Evolutionary conservation across 2,888 invertebrate genomes (phyloP), one percentile per base, ranked within the genome.

Genomic region (Cybosia mesomella): DNA sequence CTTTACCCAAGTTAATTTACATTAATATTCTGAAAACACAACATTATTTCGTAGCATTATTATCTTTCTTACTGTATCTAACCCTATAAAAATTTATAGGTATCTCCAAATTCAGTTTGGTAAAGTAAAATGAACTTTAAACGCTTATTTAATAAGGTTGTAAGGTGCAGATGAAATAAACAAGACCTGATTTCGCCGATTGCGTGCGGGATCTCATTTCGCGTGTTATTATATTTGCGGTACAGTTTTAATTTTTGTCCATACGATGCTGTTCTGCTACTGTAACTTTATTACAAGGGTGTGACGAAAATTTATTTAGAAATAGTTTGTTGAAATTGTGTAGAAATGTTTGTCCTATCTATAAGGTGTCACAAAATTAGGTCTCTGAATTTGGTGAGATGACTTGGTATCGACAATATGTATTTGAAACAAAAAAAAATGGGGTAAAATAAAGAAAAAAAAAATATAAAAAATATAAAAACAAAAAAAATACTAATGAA

Each of bases 11-110:
- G 58, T 66, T 67, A 77, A 75, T 77, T 71, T 72, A 66, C 80
- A 70, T 74, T 75, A 75, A 82, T 72, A 77, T 62, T 67, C 55
- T 60, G 53, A 79, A 76, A 77, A 72, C 70, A 72, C 53, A n/a
- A n/a, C n/a, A n/a, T n/a, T n/a, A n/a, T n/a, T n/a, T n/a, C 71
- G 64, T 65, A 39, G 69, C 58, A 54, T 76, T 82, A 77, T 80
- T 73, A 82, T 77, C 73, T 74, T 68, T 66, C 66, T 32, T 58
- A 64, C 39, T 61, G 60, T 72, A 77, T 80, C 71, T 69, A 68
- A 73, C 74, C 73, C 68, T 77, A 80, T 80, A 71, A 80, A 77
- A 79, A 82, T 81, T 70, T 77, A 79, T 72, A n/a, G n/a, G n/a
- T n/a, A 74, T 67, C 70, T 58, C 39, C 43, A n/a, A 24, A 24